A percentile compares a stretch with the other conserved stretches of the same genome.
Conservation (phyloP, 1,140 invertebrate genomes). For the Diabrotica virgifera region DNA sequence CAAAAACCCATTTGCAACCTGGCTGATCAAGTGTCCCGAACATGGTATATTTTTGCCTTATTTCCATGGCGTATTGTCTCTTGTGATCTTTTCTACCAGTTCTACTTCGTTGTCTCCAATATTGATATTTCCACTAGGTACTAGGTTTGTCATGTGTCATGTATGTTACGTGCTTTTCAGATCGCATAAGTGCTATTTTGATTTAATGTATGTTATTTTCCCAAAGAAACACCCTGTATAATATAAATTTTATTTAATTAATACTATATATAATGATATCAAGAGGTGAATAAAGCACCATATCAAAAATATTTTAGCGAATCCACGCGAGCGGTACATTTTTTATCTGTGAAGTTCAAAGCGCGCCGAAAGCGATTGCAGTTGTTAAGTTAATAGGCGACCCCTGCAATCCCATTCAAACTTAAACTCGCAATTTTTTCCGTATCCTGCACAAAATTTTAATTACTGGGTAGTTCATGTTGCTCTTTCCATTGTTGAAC, state of each 20-base stretch:
- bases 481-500: conserved; percentile 21
- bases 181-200: no score
- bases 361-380: not conserved
- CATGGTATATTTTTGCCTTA: no score
- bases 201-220: no score
- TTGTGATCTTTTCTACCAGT: no score
- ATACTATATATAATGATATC: not conserved
- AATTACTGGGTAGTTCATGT: conserved; percentile 18
- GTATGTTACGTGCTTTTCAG: no score
- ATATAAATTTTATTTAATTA: not conserved
- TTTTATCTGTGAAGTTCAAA: not conserved
- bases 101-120: no score
- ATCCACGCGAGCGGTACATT: not conserved
- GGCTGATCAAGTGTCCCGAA: no score
- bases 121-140: no score
- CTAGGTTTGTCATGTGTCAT: no score
- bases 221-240: no score
- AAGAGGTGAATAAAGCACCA: not conserved
- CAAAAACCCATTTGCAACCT: no score
- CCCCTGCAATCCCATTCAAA: conserved; percentile 10
- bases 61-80: no score
- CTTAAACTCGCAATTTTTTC: conserved; percentile 16
- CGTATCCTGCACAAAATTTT: conserved; percentile 15
- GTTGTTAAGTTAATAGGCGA: not conserved
- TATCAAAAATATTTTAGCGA: not conserved